Conservation (phyloP, 2,888 invertebrate species). For the Ophion obscuratus region DNA sequence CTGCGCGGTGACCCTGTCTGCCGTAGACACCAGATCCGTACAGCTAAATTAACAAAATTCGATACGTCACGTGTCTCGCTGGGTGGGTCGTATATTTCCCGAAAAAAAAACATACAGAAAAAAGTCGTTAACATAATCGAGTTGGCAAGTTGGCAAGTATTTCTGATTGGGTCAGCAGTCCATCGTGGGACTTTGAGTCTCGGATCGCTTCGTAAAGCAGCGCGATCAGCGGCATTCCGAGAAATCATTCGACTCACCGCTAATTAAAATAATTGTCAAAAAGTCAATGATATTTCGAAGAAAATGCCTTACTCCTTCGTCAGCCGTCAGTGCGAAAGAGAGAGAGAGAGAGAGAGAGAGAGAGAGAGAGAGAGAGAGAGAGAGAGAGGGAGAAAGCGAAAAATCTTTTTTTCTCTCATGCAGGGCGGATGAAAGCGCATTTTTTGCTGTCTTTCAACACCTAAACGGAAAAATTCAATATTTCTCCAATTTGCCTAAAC, state of each 20-base stretch:
- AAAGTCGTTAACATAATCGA: conserved; percentile 32
- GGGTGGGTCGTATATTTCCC: conserved; percentile 5
- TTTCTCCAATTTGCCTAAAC: too few species aligned
- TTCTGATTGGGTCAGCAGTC: conserved; percentile 42
- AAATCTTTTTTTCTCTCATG: too few species aligned
- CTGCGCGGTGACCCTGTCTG: conserved; percentile 9
- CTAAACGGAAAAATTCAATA: too few species aligned
- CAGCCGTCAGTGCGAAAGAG: not conserved
- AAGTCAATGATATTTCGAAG: conserved; percentile 13
- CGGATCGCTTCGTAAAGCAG: conserved; percentile 27
- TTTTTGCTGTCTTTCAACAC: too few species aligned
- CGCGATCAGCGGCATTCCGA: conserved; percentile 29
- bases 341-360: too few species aligned
- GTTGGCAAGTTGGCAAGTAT: conserved; percentile 12
- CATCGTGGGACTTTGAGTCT: conserved; percentile 25
- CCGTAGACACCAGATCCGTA: not conserved
- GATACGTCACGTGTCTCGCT: conserved; percentile 4
- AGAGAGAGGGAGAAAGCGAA: too few species aligned
- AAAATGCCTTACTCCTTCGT: not conserved
- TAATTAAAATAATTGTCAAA: conserved; percentile 41
- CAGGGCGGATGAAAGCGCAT: too few species aligned
- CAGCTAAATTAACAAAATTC: conserved; percentile 10
- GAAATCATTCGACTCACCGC: conserved; percentile 27
- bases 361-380: too few species aligned
- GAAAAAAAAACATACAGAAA: not conserved